A percentile compares a stretch with the other conserved stretches of the same genome.
Evolutionary conservation across 2,113 vertebrate genomes (phyloP).

Genomic region (Miniopterus natalensis): DNA sequence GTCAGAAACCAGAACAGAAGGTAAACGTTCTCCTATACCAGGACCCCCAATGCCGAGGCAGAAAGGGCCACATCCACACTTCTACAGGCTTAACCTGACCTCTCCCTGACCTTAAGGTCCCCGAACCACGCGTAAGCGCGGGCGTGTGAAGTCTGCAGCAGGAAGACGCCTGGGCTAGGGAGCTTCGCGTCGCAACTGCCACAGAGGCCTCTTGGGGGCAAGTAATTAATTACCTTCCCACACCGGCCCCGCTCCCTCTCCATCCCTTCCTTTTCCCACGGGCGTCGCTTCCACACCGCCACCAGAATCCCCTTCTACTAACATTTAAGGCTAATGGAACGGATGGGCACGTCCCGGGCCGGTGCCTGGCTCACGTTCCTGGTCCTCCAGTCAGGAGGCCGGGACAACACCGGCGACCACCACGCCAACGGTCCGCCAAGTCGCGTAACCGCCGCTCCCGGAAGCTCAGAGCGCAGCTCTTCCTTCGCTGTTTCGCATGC

Average conservation of each 20-base stretch:
- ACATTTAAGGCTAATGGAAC: neutral
- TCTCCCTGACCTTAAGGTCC: neutral
- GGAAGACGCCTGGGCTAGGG: neutral
- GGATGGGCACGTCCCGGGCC: too few relatives aligned
- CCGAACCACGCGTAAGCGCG: too few relatives aligned
- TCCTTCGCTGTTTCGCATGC: neutral
- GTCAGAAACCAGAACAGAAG: conserved; percentile 67
- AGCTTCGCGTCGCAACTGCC: neutral
- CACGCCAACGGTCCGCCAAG: neutral
- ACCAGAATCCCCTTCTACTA: neutral
- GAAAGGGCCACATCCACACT: neutral
- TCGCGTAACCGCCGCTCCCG: neutral
- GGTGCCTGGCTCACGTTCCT: neutral
- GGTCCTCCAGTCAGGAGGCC: accelerated
- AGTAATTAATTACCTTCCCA: neutral
- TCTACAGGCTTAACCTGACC: neutral
- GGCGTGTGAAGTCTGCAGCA: neutral
- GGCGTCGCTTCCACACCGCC: neutral
- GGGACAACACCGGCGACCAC: accelerated
- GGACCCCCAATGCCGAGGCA: neutral
- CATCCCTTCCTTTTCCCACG: neutral
- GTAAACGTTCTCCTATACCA: neutral
- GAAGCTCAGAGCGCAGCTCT: conserved; percentile 14
- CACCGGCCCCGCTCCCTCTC: neutral
- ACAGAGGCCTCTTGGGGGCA: neutral